phyloP scores from a whole-genome alignment of 2,797 vertebrate species.

The Sphenodon punctatus region DNA sequence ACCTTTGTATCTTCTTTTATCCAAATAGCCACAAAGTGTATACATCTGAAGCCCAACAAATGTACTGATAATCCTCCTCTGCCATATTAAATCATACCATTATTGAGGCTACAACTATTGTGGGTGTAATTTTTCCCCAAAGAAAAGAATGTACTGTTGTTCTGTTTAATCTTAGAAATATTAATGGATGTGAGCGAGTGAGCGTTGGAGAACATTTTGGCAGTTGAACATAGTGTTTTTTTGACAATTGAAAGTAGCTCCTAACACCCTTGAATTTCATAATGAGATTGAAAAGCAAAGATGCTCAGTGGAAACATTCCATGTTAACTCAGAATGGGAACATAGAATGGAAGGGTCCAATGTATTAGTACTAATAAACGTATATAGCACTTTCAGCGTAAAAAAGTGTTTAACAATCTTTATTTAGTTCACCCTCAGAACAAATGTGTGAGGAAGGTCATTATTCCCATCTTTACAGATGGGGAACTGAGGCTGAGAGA shows the following conservation, averaged over 20 bases:
- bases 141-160: not conserved
- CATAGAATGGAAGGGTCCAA: no score
- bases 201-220: not conserved
- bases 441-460: no score
- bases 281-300: not conserved
- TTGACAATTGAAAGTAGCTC: not conserved
- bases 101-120: not conserved
- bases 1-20: not conserved
- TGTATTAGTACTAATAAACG: no score
- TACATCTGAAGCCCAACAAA: not conserved
- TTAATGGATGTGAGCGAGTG: not conserved
- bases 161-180: conserved; percentile 16
- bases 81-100: not conserved
- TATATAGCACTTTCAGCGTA: no score
- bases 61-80: not conserved
- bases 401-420: no score
- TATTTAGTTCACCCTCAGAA: no score
- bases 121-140: not conserved
- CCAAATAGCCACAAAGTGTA: not conserved
- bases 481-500: no score
- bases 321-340: not conserved
- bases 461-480: no score
- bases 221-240: not conserved
- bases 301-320: not conserved
- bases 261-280: not conserved